Conservation (phyloP, 2,113 vertebrate genomes). For the Mus musculus region GRCm39 chr3:34797001-34797500, state of each 20-base stretch:
- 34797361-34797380: background rate
- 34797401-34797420: background rate
- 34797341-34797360: background rate
- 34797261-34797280: background rate
- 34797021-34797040: background rate
- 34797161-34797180: background rate
- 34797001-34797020: background rate
- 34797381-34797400: background rate
- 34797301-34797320: background rate
- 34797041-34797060: background rate
- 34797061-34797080: background rate
- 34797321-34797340: background rate
- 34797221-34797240: background rate
- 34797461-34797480: background rate
- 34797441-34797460: too few species aligned
- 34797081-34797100: background rate
- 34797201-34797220: background rate
- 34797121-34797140: background rate
- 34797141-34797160: background rate
- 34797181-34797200: background rate
- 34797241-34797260: background rate
- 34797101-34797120: background rate
- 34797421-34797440: background rate
- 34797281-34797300: too few species aligned
- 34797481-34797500: background rate